Evolutionary conservation across 37 sponge, comb jelly and placozoan genomes (phyloP).

Genomic region (Geodia barretti): DNA sequence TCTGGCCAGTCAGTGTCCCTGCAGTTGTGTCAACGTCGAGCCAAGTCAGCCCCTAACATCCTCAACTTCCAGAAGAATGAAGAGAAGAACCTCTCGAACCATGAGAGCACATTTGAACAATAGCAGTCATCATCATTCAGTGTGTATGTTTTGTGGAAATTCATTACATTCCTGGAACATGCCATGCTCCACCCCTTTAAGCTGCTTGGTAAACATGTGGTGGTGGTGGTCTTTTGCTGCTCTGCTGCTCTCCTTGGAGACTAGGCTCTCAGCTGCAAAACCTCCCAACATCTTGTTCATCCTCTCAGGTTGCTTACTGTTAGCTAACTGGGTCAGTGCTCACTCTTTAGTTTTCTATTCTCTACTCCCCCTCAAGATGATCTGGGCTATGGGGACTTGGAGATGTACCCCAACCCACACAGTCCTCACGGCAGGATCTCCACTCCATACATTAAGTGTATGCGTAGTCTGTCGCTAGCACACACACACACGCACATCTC

Average conservation of each 20-base stretch:
- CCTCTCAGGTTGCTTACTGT: constrained; percentile 12
- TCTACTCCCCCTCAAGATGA: constrained; percentile 20
- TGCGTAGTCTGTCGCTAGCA: too few relatives aligned
- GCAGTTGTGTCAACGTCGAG: not conserved
- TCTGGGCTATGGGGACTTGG: constrained; percentile 50
- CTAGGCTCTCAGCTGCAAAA: not conserved
- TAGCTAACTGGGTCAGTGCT: not conserved
- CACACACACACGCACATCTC: not conserved
- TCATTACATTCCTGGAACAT: not conserved
- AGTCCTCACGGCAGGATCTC: constrained; percentile 29
- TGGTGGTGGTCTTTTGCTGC: not conserved
- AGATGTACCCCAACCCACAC: constrained; percentile 43
- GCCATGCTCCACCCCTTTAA: not conserved
- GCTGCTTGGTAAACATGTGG: not conserved
- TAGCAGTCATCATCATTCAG: too few relatives aligned
- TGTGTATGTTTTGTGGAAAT: too few relatives aligned
- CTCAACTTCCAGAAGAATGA: too few relatives aligned
- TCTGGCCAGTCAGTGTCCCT: not conserved
- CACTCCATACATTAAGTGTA: constrained; percentile 34
- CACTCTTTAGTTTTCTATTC: not conserved
- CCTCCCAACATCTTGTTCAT: constrained; percentile 24
- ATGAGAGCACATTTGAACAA: too few relatives aligned
- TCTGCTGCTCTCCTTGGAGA: not conserved
- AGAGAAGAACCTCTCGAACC: too few relatives aligned
- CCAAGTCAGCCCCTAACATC: not conserved